Base-by-base conservation (phyloP, 2,888 invertebrate species). In the Melikaiella ostensackeni region DNA sequence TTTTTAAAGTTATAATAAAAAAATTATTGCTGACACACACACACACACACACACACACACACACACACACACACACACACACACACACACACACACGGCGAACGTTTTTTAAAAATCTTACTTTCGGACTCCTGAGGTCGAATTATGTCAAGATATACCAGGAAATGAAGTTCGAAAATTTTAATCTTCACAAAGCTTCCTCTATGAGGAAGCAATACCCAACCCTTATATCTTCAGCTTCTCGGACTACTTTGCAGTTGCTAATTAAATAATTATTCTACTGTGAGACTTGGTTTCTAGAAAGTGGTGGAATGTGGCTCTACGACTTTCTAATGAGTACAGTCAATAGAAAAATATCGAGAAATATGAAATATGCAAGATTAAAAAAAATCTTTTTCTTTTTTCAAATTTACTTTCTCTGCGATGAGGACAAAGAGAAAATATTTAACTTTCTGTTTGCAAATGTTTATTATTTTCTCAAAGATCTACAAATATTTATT, bases 271-370 rank as follows among this genome's bases (percentile, higher is more conserved):
- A 70, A 70, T 70, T 70, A 70, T 70, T 21, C 70, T 70, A 27
- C 50, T 30, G 33, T 55, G 70, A 55, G 70, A 55, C 70, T 70
- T 70, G 46, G 33, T 70, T 70, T 70, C 70, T 70, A 70, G 70
- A 70, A 70, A 70, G 70, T 55, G 30, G 11, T 50, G 50, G 70
- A 70, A 70, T 70, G 70, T 30, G 50, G 27, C 70, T 70, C 66
- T 46, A 46, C 46, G 66, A 70, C 70, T 70, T 70, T 70, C 70
- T 70, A 70, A 70, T 70, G 50, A 70, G 70, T 70, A 70, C 70
- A 50, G 46, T 70, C 70, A 70, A 70, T 70, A 70, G 70, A 70
- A 50, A 55, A 70, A 70, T 70, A 70, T 50, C 70, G 27, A 50
- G 70, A 55, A 70, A 70, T 30, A 33, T 50, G 50, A 70, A 70